Base-by-base conservation (phyloP, 2,113 vertebrate species). In the Bubalus kerabau region DNA sequence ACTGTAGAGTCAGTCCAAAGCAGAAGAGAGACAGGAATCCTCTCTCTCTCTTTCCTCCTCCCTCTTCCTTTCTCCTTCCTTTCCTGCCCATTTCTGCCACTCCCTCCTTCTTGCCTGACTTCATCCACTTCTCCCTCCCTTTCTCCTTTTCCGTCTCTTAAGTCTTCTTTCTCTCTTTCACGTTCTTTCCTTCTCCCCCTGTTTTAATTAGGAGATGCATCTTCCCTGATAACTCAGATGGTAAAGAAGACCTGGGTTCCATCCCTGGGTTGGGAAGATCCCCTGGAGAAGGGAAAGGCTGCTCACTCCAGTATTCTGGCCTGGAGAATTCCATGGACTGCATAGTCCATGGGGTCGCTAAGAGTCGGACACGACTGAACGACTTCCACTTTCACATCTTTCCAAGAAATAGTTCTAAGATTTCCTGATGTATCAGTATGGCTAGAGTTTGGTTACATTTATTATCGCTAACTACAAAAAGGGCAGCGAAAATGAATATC, bases 341-440 rank as follows among this genome's bases (percentile, higher is more conserved):
- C 19, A 67, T 9, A 21, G 32, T 71, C n/a, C 64, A 71, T 36
- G 64, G n/a, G 17, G 64, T 71, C 4, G 10, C n/a, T 6, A 23
- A 71, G 67, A 23, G 9, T 23, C 1, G 0, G 67, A 36, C n/a
- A 36, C 1, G 9, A 23, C 67, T 71, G 19, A 23, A n/a, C 0
- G 0, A 36, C n/a, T 71, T 36, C 36, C n/a, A 21, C n/a, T 23
- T 36, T 36, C 17, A 43, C 9, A 28, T 94, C 14, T 88, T 94
- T 87, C 16, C 3, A 88, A 91, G 28, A 94, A 95, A 60, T 15
- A 67, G 50, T 64, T 90, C 54, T 30, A n/a, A 62, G 7, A n/a
- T 90, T 90, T 97, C 60, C 86, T 6, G 7, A 62, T 40, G 7
- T n/a, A 89, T 56, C 19, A 56, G 21, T 57, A 40, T 62, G 16